Percentiles rank a stretch among this genome's conserved stretches.
Evolutionary conservation across 2,888 invertebrate genomes (phyloP).

Genomic region (Venustoraphidia nigricollis): DNA sequence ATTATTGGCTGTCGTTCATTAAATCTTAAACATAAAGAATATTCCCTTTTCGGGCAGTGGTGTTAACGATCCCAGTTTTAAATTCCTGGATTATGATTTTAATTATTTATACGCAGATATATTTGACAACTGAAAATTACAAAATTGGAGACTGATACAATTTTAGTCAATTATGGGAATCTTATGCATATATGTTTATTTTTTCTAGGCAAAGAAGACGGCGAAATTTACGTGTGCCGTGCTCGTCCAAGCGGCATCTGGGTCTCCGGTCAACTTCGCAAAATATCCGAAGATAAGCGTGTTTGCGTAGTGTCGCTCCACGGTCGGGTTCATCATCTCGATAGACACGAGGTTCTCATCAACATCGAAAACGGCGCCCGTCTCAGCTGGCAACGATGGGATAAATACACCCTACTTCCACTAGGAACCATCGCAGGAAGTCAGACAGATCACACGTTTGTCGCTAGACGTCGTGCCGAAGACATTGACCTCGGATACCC

Average conservation of each 20-base stretch:
- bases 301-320: conserved; percentile 49
- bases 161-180: not conserved
- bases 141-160: no score
- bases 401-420: conserved; percentile 46
- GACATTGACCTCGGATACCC: conserved; percentile 13
- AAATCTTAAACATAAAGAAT: no score
- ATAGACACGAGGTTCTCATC: conserved; percentile 54
- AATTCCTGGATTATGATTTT: no score
- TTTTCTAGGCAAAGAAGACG: conserved; percentile 32
- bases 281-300: conserved; percentile 29
- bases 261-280: conserved; percentile 53
- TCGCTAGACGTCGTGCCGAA: conserved; percentile 18
- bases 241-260: conserved; percentile 54
- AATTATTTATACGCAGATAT: no score
- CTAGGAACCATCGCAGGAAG: conserved; percentile 52
- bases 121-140: no score
- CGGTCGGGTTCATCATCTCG: conserved; percentile 35
- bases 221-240: conserved; percentile 61
- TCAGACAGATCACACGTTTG: conserved; percentile 20
- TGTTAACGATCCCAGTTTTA: no score
- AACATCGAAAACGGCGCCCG: conserved; percentile 64
- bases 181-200: not conserved
- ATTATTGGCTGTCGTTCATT: no score
- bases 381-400: conserved; percentile 62
- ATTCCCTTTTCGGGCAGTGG: no score